Percentiles rank a stretch among this genome's conserved stretches.
Conservation (phyloP, 1,140 invertebrate species). For the Mizuhopecten yessoensis region DNA sequence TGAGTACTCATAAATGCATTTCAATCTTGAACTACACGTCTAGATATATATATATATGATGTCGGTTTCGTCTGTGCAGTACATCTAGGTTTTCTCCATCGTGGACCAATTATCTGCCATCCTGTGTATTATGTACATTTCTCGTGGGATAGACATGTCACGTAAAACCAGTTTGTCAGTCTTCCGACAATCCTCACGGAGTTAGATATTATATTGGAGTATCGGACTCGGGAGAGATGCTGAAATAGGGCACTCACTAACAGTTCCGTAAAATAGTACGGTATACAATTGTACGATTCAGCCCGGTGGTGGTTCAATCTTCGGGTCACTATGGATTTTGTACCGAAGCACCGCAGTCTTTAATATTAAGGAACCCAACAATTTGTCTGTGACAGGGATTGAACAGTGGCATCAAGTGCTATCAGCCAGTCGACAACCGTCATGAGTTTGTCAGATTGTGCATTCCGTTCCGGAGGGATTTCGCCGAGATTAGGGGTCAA, state of each 20-base stretch:
- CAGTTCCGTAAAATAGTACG: background rate
- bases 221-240: background rate
- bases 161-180: background rate
- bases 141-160: background rate
- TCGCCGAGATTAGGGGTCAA: no score
- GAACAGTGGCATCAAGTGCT: no score
- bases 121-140: background rate
- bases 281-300: no score
- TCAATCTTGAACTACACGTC: no score
- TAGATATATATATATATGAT: background rate
- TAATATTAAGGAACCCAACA: no score
- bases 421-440: no score
- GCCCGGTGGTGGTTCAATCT: no score
- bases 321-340: no score
- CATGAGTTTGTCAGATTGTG: no score
- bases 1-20: background rate
- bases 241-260: background rate
- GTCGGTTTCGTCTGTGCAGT: background rate
- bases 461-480: no score
- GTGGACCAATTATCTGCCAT: slow-evolving; percentile 19
- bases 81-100: background rate
- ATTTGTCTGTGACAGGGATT: no score
- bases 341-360: no score
- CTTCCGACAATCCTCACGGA: background rate
- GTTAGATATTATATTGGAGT: background rate